These are phyloP conservation scores for Melierax canorus DNA, from an alignment of 2,113 vertebrate species.

Conservation along the genomic window DNA sequence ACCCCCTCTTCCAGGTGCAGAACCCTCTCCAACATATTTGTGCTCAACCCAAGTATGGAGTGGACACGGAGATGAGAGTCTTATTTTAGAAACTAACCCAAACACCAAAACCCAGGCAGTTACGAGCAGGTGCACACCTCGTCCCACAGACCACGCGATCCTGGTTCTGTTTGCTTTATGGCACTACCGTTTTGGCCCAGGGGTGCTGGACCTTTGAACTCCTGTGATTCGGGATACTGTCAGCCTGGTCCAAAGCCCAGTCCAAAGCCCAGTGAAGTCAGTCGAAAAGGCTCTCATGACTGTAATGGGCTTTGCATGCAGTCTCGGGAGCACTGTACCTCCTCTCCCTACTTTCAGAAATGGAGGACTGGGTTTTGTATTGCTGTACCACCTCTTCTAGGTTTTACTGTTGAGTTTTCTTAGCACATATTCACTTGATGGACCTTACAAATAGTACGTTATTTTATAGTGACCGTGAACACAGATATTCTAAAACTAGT, in stretches of 20 bases:
- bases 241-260: background rate
- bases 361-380: background rate
- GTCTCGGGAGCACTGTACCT: background rate
- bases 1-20: background rate
- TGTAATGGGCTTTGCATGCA: background rate
- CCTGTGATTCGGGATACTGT: background rate
- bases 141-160: rapidly evolving
- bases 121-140: background rate
- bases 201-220: background rate
- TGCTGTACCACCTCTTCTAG: background rate
- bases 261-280: background rate
- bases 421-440: background rate
- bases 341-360: background rate
- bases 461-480: background rate
- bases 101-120: background rate
- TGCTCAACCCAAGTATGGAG: background rate
- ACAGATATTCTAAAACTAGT: background rate
- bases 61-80: background rate
- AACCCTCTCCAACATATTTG: background rate
- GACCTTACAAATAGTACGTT: background rate
- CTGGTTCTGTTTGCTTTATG: background rate
- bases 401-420: background rate
- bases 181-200: background rate
- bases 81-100: background rate
- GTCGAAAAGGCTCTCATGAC: background rate